Conservation (phyloP, 2,113 vertebrate species). For the Dryoscopus gambensis region DNA sequence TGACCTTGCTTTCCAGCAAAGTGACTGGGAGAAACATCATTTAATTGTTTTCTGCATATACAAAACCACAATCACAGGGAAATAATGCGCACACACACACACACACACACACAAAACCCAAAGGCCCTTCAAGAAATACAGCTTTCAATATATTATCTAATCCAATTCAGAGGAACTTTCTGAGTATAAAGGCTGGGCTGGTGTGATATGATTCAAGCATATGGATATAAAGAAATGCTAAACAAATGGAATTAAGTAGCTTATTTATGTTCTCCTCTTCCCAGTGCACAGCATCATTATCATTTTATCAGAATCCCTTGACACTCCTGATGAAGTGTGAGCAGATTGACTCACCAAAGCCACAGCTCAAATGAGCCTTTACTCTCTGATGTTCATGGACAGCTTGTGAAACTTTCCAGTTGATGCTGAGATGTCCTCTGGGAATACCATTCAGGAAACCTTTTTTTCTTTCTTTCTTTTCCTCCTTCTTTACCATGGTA, state of each 20-base stretch:
- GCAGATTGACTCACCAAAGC: slow-evolving; percentile 9
- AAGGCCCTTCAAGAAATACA: background rate
- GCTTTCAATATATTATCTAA: slow-evolving; percentile 13
- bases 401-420: slow-evolving; percentile 52
- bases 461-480: background rate
- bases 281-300: background rate
- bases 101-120: background rate
- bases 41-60: background rate
- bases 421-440: slow-evolving; percentile 4
- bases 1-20: background rate
- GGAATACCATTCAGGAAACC: slow-evolving; percentile 1
- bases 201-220: background rate
- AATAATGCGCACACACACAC: background rate
- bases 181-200: background rate
- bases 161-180: background rate
- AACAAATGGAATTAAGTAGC: slow-evolving; percentile 49
- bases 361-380: background rate
- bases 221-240: slow-evolving; percentile 19
- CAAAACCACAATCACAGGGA: background rate
- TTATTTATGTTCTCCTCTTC: slow-evolving; percentile 41
- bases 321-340: slow-evolving; percentile 42
- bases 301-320: slow-evolving; percentile 50
- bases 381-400: background rate
- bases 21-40: background rate
- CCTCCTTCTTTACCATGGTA: background rate